A percentile compares a stretch with the other conserved stretches of the same genome.
Evolutionary conservation across 1,140 invertebrate species (phyloP).

Genomic region (Drosophila navojoa): DNA sequence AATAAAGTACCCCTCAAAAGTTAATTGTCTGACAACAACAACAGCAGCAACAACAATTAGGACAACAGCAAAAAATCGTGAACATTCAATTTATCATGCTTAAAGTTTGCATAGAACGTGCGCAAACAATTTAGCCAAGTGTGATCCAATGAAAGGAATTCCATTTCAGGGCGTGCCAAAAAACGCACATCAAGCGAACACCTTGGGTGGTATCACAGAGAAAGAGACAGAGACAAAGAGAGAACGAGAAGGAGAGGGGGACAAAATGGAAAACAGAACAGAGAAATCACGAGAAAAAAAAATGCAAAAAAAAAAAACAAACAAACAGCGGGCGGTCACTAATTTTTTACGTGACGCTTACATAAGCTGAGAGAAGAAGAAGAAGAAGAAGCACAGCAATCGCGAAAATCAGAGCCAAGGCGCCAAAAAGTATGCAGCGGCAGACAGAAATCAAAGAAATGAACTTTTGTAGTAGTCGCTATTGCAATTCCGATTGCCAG

Average conservation of each 20-base stretch:
- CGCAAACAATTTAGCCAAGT: conserved; percentile 68
- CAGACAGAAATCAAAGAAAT: conserved; percentile 71
- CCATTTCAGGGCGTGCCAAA: conserved; percentile 64
- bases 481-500: conserved; percentile 55
- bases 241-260: neutral
- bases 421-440: conserved; percentile 73
- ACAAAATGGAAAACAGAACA: conserved; percentile 13
- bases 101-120: conserved; percentile 75
- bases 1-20: conserved; percentile 63
- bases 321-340: conserved; percentile 72
- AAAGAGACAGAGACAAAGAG: conserved; percentile 1
- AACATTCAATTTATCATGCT: conserved; percentile 73
- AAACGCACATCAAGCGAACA: conserved; percentile 41
- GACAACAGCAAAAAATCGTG: conserved; percentile 6
- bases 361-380: conserved; percentile 36
- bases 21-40: conserved; percentile 66
- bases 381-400: conserved; percentile 30
- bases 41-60: conserved; percentile 16
- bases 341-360: conserved; percentile 76
- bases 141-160: conserved; percentile 55
- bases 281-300: conserved; percentile 7
- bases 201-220: conserved; percentile 63
- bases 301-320: conserved; percentile 32
- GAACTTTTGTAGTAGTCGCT: conserved; percentile 39
- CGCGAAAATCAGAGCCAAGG: conserved; percentile 62